These are phyloP conservation scores for Phalangium opilio DNA, from an alignment of 2,888 invertebrate species.

Conservation along the genomic window DNA sequence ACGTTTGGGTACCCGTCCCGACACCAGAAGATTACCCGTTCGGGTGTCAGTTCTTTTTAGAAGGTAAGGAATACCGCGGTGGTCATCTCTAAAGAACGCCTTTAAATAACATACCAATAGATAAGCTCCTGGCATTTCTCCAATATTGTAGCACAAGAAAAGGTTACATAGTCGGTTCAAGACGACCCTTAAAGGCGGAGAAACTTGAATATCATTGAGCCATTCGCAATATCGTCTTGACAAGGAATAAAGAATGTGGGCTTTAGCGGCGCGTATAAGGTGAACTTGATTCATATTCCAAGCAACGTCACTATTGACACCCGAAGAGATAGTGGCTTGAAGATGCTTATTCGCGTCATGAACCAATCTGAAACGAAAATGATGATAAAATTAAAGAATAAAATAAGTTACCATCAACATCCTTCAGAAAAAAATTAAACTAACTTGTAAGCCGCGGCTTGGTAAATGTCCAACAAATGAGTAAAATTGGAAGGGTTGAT, in stretches of 20 bases:
- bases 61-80: no score
- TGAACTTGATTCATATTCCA: constrained; percentile 33
- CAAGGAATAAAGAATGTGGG: constrained; percentile 18
- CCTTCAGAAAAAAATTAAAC: no score
- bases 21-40: no score
- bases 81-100: no score
- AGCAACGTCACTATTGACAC: constrained; percentile 26
- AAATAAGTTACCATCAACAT: not conserved
- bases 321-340: constrained; percentile 31
- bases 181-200: constrained; percentile 45
- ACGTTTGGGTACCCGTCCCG: no score
- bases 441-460: no score
- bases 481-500: no score
- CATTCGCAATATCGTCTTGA: constrained; percentile 15
- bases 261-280: constrained; percentile 33
- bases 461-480: no score
- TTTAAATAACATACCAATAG: constrained; percentile 52
- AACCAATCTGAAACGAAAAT: constrained; percentile 33
- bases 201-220: constrained; percentile 31
- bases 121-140: constrained; percentile 59
- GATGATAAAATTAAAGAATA: not conserved
- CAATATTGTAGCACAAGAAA: constrained; percentile 59
- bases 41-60: no score
- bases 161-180: constrained; percentile 55
- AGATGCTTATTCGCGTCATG: constrained; percentile 52